Percentiles rank a stretch among this genome's conserved stretches.
phyloP scores from a whole-genome alignment of 2,113 vertebrate genomes.

The Dipodomys spectabilis region DNA sequence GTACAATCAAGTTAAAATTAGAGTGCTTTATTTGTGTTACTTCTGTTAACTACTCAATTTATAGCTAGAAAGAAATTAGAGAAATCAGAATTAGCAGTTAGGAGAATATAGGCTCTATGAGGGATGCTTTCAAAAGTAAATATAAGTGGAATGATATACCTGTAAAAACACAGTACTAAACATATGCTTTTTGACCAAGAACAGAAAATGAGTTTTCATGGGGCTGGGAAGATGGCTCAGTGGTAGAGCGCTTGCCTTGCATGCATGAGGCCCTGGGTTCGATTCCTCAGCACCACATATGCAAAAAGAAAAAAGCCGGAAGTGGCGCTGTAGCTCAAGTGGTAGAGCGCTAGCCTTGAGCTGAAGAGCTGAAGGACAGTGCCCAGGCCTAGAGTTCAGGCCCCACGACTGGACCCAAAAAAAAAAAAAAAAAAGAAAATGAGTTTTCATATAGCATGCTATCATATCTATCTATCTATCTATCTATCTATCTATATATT shows the following conservation, averaged over 20 bases:
- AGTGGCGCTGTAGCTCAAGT: no score
- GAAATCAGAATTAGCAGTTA: not conserved
- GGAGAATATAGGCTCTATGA: not conserved
- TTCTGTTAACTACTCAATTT: slow-evolving; percentile 19
- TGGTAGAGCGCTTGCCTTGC: no score
- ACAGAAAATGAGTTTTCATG: not conserved
- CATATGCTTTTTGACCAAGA: not conserved
- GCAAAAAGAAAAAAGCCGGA: no score
- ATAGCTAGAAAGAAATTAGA: not conserved
- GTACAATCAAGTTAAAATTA: not conserved
- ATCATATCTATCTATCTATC: no score
- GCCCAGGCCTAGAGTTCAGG: no score
- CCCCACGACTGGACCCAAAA: no score
- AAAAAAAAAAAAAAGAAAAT: no score
- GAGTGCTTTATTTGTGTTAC: not conserved
- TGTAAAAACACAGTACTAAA: not conserved
- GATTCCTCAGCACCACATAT: no score
- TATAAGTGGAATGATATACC: not conserved
- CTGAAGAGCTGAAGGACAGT: no score
- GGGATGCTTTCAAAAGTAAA: not conserved
- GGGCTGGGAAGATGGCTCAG: no score
- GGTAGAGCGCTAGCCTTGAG: no score
- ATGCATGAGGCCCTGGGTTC: no score
- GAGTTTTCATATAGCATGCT: not conserved
- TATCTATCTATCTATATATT: slow-evolving; percentile 3